These are phyloP conservation scores for Carettochelys insculpta DNA, from an alignment of 2,113 vertebrate genomes.

Conservation along the genomic window DNA sequence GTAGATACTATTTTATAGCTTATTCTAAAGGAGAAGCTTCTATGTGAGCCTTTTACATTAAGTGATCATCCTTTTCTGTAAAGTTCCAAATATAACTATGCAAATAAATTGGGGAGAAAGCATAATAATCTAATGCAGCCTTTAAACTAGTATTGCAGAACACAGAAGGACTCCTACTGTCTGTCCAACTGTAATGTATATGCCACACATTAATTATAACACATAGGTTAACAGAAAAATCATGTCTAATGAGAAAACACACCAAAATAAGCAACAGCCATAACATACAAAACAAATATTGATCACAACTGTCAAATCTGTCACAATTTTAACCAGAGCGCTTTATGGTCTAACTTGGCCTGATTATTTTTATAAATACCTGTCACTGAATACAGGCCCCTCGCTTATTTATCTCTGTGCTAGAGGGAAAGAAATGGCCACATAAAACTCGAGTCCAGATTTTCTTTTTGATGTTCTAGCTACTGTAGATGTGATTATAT, in stretches of 20 bases:
- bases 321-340: conserved; percentile 17
- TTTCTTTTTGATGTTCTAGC: conserved; percentile 45
- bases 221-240: conserved; percentile 38
- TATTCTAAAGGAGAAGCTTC: not conserved
- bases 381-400: not conserved
- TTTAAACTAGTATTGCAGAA: conserved; percentile 53
- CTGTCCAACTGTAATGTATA: conserved; percentile 20
- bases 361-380: conserved; percentile 37
- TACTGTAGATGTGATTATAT: conserved; percentile 38
- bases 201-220: conserved; percentile 33
- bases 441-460: conserved; percentile 42
- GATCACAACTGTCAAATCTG: conserved; percentile 42
- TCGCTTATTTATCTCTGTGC: conserved; percentile 30
- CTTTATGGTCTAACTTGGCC: conserved; percentile 17
- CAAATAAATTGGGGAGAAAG: not conserved
- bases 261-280: conserved; percentile 56
- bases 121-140: conserved; percentile 10
- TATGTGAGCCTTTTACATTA: conserved; percentile 8
- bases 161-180: conserved; percentile 49
- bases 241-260: conserved; percentile 65
- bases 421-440: conserved; percentile 24
- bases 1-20: not conserved
- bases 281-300: conserved; percentile 50
- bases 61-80: not conserved
- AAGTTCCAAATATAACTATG: conserved; percentile 16